phyloP scores from a whole-genome alignment of 2,888 invertebrate genomes.

The Athripsodes cinereus region DNA sequence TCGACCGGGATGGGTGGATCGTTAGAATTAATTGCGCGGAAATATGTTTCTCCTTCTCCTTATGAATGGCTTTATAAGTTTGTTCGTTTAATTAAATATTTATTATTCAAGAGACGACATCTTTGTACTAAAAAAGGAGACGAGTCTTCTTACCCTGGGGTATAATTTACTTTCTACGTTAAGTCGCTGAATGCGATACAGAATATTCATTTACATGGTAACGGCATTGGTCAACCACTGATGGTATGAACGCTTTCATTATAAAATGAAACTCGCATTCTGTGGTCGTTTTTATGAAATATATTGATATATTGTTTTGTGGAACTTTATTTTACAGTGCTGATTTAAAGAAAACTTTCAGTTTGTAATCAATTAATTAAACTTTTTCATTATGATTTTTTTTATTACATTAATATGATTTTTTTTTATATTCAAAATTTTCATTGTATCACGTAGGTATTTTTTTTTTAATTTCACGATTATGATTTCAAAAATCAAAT shows the following conservation, averaged over 20 bases:
- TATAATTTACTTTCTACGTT: constrained; percentile 14
- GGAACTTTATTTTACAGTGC: too few relatives aligned
- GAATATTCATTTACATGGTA: constrained; percentile 10
- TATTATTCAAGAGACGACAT: constrained; percentile 20
- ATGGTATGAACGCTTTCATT: too few relatives aligned
- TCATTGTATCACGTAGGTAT: too few relatives aligned
- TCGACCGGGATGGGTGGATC: constrained; percentile 6
- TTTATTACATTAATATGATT: too few relatives aligned
- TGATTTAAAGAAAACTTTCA: too few relatives aligned
- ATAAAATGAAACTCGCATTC: neutral
- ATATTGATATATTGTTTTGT: too few relatives aligned
- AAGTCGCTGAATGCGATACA: constrained; percentile 11
- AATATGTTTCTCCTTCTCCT: constrained; percentile 7
- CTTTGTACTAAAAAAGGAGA: constrained; percentile 19
- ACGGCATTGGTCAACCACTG: neutral
- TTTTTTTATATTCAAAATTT: too few relatives aligned
- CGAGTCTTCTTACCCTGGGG: constrained; percentile 5
- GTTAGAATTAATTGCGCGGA: constrained; percentile 20
- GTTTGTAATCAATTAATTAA: too few relatives aligned
- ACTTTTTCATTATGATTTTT: too few relatives aligned
- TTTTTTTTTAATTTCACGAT: too few relatives aligned
- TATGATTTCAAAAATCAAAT: too few relatives aligned
- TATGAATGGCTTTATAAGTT: constrained; percentile 18
- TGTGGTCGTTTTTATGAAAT: neutral
- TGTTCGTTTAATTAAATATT: constrained; percentile 20